phyloP scores from a whole-genome alignment of 2,113 vertebrate genomes.

The Gopherus flavomarginatus region DNA sequence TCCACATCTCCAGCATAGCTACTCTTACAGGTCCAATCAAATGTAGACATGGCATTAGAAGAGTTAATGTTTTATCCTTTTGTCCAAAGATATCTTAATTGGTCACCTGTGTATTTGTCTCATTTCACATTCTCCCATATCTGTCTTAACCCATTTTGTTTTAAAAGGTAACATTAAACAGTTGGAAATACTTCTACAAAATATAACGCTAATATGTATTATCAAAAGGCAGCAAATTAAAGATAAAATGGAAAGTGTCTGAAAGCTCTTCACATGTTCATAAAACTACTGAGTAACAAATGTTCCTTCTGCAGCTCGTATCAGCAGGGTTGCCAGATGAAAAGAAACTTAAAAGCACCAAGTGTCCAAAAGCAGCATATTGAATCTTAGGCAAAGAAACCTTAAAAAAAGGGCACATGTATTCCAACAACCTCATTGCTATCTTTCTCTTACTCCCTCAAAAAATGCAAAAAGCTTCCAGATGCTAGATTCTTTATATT shows the following conservation, averaged over 20 bases:
- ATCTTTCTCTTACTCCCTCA: neutral
- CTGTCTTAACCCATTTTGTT: neutral
- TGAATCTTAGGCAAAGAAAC: neutral
- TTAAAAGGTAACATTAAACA: neutral
- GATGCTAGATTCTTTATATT: neutral
- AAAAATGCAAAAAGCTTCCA: neutral
- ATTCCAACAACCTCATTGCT: neutral
- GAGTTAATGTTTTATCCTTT: neutral
- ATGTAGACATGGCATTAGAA: neutral
- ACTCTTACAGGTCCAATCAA: neutral
- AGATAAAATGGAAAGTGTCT: neutral
- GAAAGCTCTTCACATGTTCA: neutral
- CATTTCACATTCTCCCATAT: neutral
- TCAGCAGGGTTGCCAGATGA: neutral
- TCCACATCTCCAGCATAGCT: neutral
- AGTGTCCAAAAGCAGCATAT: neutral
- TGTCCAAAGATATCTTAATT: neutral
- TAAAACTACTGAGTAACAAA: neutral
- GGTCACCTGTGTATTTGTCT: neutral
- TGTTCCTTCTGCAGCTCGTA: neutral
- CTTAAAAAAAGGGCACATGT: neutral
- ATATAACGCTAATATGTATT: neutral
- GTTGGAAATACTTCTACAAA: neutral
- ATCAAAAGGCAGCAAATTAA: neutral
- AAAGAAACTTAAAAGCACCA: neutral